phyloP scores from a whole-genome alignment of 2,797 vertebrate species.

The Argyrosomus regius region DNA sequence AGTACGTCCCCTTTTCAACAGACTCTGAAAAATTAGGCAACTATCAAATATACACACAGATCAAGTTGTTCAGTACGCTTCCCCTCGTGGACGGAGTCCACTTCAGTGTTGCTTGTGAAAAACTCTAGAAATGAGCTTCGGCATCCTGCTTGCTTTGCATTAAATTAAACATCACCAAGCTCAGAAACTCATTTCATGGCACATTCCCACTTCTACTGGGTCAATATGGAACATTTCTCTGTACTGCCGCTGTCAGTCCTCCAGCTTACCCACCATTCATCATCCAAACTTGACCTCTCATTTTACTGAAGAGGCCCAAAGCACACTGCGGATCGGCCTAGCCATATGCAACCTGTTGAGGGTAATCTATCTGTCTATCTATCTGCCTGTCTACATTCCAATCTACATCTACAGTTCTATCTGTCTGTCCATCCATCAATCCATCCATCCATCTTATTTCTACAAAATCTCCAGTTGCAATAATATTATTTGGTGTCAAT shows the following conservation, averaged over 20 bases:
- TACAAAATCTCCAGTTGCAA: neutral
- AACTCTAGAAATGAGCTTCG: conserved; percentile 53
- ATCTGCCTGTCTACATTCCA: too few species aligned
- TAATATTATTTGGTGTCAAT: conserved; percentile 1
- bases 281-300: conserved; percentile 65
- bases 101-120: conserved; percentile 52
- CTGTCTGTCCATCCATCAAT: neutral
- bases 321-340: conserved; percentile 24
- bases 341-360: conserved; percentile 15
- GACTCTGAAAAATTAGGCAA: conserved; percentile 10
- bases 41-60: conserved; percentile 6
- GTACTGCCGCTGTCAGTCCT: conserved; percentile 35
- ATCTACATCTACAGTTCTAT: neutral
- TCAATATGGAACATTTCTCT: conserved; percentile 63
- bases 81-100: conserved; percentile 31
- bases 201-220: conserved; percentile 66
- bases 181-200: conserved; percentile 78
- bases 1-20: neutral
- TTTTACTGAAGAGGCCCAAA: conserved; percentile 50
- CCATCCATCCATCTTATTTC: neutral
- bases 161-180: conserved; percentile 72
- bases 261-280: conserved; percentile 52
- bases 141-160: conserved; percentile 71
- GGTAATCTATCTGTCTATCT: conserved; percentile 11
- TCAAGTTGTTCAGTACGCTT: conserved; percentile 39